Percentiles rank a stretch among this genome's conserved stretches.
Evolutionary conservation across 2,888 invertebrate species (phyloP).

Genomic region (Thera obeliscata): DNA sequence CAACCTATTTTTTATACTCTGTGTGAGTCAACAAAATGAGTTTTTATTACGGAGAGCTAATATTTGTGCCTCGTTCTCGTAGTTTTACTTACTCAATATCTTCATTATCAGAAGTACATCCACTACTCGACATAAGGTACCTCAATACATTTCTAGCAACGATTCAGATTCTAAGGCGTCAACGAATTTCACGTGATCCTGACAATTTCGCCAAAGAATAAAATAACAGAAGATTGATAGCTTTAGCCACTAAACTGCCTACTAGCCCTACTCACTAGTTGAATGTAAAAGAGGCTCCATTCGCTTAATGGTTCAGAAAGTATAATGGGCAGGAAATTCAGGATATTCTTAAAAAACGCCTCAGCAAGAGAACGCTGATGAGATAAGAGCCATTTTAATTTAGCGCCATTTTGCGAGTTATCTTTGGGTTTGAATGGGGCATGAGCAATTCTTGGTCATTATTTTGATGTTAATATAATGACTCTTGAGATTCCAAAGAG

Average conservation of each 20-base stretch:
- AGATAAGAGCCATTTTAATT: conserved; percentile 29
- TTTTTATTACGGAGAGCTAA: conserved; percentile 32
- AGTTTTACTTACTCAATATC: not conserved
- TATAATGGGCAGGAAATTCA: conserved; percentile 30
- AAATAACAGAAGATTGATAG: not conserved
- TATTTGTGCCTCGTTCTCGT: conserved; percentile 17
- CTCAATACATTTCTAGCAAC: too few relatives aligned
- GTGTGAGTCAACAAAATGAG: conserved; percentile 34
- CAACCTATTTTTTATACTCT: conserved; percentile 32
- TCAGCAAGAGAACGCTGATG: conserved; percentile 24
- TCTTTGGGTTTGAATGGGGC: conserved; percentile 20
- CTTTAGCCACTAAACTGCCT: not conserved
- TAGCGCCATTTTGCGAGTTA: conserved; percentile 23
- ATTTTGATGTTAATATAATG: conserved; percentile 14
- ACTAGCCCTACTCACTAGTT: conserved; percentile 4
- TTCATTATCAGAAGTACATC: too few relatives aligned
- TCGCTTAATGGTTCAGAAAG: conserved; percentile 32
- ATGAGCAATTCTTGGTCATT: conserved; percentile 18
- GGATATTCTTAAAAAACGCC: conserved; percentile 31
- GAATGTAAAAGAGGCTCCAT: conserved; percentile 19
- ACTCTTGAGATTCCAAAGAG: not conserved
- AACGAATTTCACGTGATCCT: too few relatives aligned
- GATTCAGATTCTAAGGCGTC: too few relatives aligned
- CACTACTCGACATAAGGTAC: not conserved
- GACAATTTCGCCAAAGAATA: too few relatives aligned